Conservation (phyloP, 2,888 invertebrate species). For the Nudaria mundana region DNA sequence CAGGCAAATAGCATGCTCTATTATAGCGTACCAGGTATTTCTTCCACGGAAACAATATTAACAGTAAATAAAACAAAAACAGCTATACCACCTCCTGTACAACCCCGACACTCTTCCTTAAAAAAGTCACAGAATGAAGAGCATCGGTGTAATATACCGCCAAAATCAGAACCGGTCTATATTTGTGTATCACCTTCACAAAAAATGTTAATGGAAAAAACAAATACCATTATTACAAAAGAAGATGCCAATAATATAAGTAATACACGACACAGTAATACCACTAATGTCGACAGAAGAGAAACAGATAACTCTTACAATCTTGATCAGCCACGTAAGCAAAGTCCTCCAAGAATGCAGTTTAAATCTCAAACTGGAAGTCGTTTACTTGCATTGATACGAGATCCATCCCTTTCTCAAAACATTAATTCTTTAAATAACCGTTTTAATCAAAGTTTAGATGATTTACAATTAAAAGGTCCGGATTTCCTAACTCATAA, state of each 20-base stretch:
- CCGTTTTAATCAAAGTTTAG: conserved; percentile 38
- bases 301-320: conserved; percentile 54
- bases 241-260: conserved; percentile 83
- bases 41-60: conserved; percentile 67
- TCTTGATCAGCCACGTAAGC: not conserved
- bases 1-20: conserved; percentile 59
- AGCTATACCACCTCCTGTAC: conserved; percentile 60
- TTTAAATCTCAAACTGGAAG: conserved; percentile 79
- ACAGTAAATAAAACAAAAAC: conserved; percentile 42
- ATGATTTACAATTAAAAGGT: conserved; percentile 36
- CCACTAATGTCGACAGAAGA: conserved; percentile 84
- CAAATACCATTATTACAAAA: conserved; percentile 68
- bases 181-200: conserved; percentile 89
- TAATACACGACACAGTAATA: conserved; percentile 86
- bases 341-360: conserved; percentile 43
- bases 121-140: conserved; percentile 63
- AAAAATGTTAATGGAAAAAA: conserved; percentile 80
- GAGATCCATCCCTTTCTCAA: conserved; percentile 69
- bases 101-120: conserved; percentile 66
- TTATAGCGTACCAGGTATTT: conserved; percentile 69
- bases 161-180: conserved; percentile 81
- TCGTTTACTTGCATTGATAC: conserved; percentile 83
- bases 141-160: conserved; percentile 83
- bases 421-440: conserved; percentile 49
- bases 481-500: conserved; percentile 17